Conservation (phyloP, 2,113 vertebrate species). For the Poeciliopsis prolifica region DNA sequence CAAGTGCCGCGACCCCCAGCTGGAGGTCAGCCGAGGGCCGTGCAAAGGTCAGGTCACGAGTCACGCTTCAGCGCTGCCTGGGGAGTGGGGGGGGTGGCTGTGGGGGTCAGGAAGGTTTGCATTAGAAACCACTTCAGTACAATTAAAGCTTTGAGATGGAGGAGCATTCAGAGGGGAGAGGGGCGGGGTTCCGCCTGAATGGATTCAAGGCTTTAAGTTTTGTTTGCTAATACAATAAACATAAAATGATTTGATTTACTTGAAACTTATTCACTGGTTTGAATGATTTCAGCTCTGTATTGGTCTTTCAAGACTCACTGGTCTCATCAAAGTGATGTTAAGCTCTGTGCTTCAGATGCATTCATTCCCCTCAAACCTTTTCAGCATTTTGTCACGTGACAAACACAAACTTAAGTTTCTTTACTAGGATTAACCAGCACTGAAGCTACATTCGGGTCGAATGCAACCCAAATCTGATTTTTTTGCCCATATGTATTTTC, state of each 20-base stretch:
- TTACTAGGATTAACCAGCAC: no score
- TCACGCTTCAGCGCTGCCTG: constrained; percentile 63
- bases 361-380: no score
- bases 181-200: constrained; percentile 11
- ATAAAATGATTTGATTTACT: no score
- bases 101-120: not conserved
- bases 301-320: not conserved
- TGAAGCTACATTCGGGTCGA: no score
- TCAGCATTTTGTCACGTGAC: no score
- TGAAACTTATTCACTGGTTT: no score
- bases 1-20: constrained; percentile 95
- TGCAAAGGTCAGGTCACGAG: constrained; percentile 91
- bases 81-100: constrained; percentile 26
- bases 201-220: not conserved
- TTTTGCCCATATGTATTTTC: no score
- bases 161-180: constrained; percentile 40
- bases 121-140: constrained; percentile 64
- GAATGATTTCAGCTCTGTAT: not conserved
- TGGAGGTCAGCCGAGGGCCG: constrained; percentile 91
- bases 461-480: no score
- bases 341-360: constrained; percentile 8
- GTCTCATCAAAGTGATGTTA: constrained; percentile 14
- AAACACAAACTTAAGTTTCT: no score
- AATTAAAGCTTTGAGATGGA: constrained; percentile 72
- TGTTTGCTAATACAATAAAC: no score